Percentiles rank a stretch among this genome's conserved stretches.
phyloP scores from a whole-genome alignment of 2,888 invertebrate genomes.

The Tetramorium bicarinatum region DNA sequence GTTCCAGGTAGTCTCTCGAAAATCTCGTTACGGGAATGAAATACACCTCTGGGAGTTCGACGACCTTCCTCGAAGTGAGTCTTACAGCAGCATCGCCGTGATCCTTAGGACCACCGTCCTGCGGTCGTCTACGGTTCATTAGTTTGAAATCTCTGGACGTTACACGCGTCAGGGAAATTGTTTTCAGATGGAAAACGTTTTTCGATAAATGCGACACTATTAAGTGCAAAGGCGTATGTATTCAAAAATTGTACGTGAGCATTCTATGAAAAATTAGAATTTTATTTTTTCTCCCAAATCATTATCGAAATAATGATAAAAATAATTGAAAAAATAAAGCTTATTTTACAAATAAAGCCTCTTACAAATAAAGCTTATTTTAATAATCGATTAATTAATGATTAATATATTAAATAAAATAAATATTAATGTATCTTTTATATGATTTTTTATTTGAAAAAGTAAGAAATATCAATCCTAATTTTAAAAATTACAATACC shows the following conservation, averaged over 20 bases:
- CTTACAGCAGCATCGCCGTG: background rate
- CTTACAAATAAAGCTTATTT: background rate
- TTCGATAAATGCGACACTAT: conserved; percentile 3
- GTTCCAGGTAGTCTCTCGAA: conserved; percentile 58
- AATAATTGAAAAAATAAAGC: background rate
- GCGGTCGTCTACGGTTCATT: conserved; percentile 32
- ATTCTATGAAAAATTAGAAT: background rate
- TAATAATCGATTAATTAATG: too few species aligned
- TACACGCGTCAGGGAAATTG: conserved; percentile 9
- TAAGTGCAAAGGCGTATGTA: background rate
- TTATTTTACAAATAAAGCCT: too few species aligned
- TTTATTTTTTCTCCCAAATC: background rate
- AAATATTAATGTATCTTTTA: too few species aligned
- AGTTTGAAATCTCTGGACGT: conserved; percentile 17
- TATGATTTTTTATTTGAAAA: background rate
- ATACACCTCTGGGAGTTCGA: conserved; percentile 55
- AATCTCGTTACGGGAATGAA: conserved; percentile 62
- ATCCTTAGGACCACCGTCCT: background rate
- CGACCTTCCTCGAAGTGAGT: conserved; percentile 38
- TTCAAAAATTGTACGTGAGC: background rate
- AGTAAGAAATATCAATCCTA: background rate
- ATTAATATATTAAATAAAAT: too few species aligned
- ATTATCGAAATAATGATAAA: background rate
- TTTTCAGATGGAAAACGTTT: conserved; percentile 15
- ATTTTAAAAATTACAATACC: background rate